Base-by-base conservation (phyloP, 1,140 invertebrate genomes). In the Lethrus apterus region DNA sequence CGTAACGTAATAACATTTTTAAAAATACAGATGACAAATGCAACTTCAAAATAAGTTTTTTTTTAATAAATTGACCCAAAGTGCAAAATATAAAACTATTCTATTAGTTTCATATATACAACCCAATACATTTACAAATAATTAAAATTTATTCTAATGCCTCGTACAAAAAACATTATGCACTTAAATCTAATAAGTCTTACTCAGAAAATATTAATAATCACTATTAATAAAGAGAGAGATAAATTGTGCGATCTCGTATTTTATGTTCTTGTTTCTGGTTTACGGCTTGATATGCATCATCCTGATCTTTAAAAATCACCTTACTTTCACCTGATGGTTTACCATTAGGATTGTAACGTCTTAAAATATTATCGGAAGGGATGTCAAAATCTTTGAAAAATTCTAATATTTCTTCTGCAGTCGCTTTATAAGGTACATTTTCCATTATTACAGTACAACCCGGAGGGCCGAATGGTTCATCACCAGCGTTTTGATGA, bases 281-380 rank as follows among this genome's bases (percentile, higher is more conserved):
- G 7, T 80, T 73, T 2, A 88, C 69, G 0, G 88, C 89, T 14
- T 78, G 71, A 44, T 81, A 74, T 0, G 89, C 89, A 43, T 93
- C 86, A 11, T 77, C 72, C 0, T 83, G 80, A 1, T 77, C 76
- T 0, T 71, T 70, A 59, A 97, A 92, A 0, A 85, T 80, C 0
- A 95, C 84, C 5, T 89, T 77, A 1, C 89, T 89, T 64, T 96
- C 91, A 0, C 90, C 89, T 1, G 91, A 93, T 0, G 89, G 83
- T 64, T 84, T 80, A 0, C 88, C 85, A 33, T 81, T 79, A 19
- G 90, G 86, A 62, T 90, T 87, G 64, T 84, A 93, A 1, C 88
- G 71, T 19, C 89, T 62, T 44, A 91, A 86, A 2, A 93, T 79
- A 53, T 89, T 82, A 48, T 88, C 80, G 1, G 81, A 73, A 7